Evolutionary conservation across 2,113 vertebrate species (phyloP).

Genomic region (Urocynchramus pylzowi): DNA sequence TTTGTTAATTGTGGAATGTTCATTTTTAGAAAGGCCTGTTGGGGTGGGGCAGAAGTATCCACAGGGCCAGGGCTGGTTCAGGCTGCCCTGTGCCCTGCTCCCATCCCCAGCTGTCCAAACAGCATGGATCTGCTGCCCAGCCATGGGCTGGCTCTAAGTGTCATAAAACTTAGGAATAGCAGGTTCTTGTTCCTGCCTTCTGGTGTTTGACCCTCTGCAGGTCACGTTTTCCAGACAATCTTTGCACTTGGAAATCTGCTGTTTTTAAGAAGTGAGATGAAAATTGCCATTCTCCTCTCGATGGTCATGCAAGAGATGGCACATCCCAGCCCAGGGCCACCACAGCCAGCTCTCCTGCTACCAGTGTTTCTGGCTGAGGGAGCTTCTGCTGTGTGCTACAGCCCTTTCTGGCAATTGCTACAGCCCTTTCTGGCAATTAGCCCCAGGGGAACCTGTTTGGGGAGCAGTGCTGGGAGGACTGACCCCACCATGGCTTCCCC

Average conservation of each 20-base stretch:
- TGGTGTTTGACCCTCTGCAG: background rate
- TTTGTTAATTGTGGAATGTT: background rate
- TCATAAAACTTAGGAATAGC: background rate
- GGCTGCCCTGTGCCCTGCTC: background rate
- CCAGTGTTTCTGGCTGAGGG: background rate
- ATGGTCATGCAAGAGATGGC: accelerated
- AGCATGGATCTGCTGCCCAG: background rate
- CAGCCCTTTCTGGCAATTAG: background rate
- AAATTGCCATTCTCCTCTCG: accelerated
- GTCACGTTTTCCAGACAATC: background rate
- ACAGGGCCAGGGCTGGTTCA: accelerated
- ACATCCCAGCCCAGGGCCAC: background rate
- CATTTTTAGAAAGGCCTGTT: background rate
- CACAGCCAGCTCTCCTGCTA: background rate
- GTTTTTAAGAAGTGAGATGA: background rate
- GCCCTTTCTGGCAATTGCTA: no score
- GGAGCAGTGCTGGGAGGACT: background rate
- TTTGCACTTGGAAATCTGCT: background rate
- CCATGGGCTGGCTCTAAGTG: background rate
- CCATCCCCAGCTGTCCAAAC: conserved; percentile 24
- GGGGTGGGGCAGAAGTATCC: background rate
- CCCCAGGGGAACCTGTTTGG: background rate
- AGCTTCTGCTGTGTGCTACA: background rate
- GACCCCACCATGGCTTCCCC: background rate
- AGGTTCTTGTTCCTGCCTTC: background rate